Base-by-base conservation (phyloP, 92 coral and sea anemone species). In the Plumapathes pennacea region DNA sequence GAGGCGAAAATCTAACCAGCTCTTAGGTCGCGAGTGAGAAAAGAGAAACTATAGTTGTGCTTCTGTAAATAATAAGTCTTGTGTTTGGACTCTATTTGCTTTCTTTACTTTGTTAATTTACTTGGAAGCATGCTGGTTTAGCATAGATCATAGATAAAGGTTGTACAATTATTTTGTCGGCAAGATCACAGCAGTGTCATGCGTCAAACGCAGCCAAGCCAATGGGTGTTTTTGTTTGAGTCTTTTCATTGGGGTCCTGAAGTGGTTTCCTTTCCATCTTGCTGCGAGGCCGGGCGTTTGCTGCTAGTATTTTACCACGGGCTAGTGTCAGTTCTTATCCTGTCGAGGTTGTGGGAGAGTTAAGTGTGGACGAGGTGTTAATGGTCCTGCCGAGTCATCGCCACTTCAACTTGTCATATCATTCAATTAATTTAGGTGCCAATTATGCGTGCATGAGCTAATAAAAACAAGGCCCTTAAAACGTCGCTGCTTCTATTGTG, bases 341-440 rank as follows among this genome's bases (percentile, higher is more conserved):
- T n/a, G n/a, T n/a, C n/a, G n/a, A n/a, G n/a, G n/a, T n/a, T n/a
- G n/a, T n/a, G n/a, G n/a, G n/a, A n/a, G n/a, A n/a, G n/a, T n/a
- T 62, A 64, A 91, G 92, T 81, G 95, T 71, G 64, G 90, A 81
- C 76, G 88, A 89, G 96, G 99, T 94, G 99, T 85, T 94, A 94
- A 94, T 94, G 96, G 90, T 74, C 74, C 82, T 94, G 84, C 77
- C 89, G 77, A 77, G 84, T 94, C 99, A 89, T 94, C 96, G 81
- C 90, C 96, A 94, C 96, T 88, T 94, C 86, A 74, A 70, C 74
- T 72, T 94, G 99, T 88, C 99, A 83, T 72, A 85, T 83, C 89
- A 88, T 94, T 94, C 96, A 94, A 80, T 85, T 94, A 94, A 94
- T 94, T 94, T 94, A 85, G 96, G 81, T 78, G 96, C 90, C 96